Percentiles rank a stretch among this genome's conserved stretches.
Evolutionary conservation across 2,888 invertebrate species (phyloP).

Genomic region (Sarcophaga caerulescens): DNA sequence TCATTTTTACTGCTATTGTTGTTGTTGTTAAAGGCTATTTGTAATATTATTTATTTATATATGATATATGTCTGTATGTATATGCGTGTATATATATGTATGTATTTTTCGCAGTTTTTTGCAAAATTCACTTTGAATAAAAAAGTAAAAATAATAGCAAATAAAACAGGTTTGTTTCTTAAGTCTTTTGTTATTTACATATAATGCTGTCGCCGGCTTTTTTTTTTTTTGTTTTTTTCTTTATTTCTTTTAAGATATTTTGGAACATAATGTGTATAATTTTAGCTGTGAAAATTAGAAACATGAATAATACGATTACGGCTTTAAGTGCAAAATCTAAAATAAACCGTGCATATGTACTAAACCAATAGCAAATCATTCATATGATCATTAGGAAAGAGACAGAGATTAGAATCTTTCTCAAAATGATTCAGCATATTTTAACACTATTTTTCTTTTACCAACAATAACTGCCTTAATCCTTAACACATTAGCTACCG

Average conservation of each 20-base stretch:
- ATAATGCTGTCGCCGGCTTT: too few relatives aligned
- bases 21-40: not conserved
- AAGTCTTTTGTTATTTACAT: constrained; percentile 9
- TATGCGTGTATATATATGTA: not conserved
- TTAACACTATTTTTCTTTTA: too few relatives aligned
- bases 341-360: not conserved
- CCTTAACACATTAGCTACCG: not conserved
- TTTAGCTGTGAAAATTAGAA: not conserved
- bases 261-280: too few relatives aligned
- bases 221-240: not conserved
- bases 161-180: not conserved
- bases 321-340: not conserved
- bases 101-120: constrained; percentile 10
- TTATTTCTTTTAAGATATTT: too few relatives aligned
- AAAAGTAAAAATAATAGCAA: not conserved
- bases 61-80: not conserved
- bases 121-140: not conserved
- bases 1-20: not conserved
- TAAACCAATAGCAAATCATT: not conserved
- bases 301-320: not conserved
- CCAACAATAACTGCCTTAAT: not conserved
- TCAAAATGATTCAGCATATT: too few relatives aligned
- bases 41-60: constrained; percentile 8
- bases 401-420: too few relatives aligned
- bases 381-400: not conserved